Evolutionary conservation across 2,113 vertebrate genomes (phyloP).

Genomic region (Syrrhaptes paradoxus): DNA sequence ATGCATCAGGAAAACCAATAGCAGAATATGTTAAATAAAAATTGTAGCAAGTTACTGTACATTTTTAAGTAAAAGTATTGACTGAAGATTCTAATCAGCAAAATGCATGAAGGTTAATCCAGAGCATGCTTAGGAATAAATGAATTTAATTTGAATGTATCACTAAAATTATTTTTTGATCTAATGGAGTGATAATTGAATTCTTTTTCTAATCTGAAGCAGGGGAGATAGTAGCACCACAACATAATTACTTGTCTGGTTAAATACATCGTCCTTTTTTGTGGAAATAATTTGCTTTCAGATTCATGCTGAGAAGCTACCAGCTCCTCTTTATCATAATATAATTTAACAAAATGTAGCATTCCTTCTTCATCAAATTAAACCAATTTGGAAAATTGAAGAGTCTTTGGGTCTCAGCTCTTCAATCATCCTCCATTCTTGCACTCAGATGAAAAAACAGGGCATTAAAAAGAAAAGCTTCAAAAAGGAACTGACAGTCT

Average conservation of each 20-base stretch:
- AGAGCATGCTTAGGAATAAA: constrained; percentile 71
- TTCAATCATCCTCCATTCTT: constrained; percentile 74
- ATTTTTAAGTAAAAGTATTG: constrained; percentile 67
- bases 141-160: constrained; percentile 74
- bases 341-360: constrained; percentile 77
- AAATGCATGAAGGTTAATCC: constrained; percentile 69
- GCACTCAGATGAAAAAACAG: constrained; percentile 18
- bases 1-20: constrained; percentile 55
- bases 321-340: constrained; percentile 77
- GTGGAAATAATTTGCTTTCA: constrained; percentile 77
- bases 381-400: constrained; percentile 75
- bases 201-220: constrained; percentile 75
- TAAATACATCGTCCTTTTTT: constrained; percentile 75
- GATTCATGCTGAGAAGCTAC: constrained; percentile 75
- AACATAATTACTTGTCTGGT: constrained; percentile 77
- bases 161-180: constrained; percentile 77
- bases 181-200: constrained; percentile 79
- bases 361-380: constrained; percentile 77
- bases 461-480: constrained; percentile 39
- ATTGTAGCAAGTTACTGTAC: constrained; percentile 17
- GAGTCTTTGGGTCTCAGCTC: constrained; percentile 66
- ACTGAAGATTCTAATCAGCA: constrained; percentile 67
- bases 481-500: background rate
- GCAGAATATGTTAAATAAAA: constrained; percentile 50
- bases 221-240: constrained; percentile 70